Conservation (phyloP, 1,140 invertebrate species). For the Cyclina sinensis region DNA sequence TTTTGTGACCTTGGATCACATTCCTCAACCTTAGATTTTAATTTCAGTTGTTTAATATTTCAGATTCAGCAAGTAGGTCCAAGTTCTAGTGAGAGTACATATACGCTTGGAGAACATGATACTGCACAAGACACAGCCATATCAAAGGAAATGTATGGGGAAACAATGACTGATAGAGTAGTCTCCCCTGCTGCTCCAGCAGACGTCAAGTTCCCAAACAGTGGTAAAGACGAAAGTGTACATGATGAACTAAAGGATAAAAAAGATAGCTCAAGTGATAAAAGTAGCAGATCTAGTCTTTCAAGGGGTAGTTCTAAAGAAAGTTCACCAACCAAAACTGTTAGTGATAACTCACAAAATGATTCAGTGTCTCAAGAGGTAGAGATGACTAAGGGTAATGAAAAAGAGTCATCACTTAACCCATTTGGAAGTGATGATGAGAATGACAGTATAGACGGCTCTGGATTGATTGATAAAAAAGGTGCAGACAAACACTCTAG, state of each 20-base stretch:
- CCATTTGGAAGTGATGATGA: constrained; percentile 97
- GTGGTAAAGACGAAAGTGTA: constrained; percentile 84
- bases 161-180: constrained; percentile 88
- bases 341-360: constrained; percentile 19
- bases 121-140: constrained; percentile 91
- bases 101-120: constrained; percentile 93
- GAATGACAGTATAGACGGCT: constrained; percentile 86
- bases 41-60: too few relatives aligned
- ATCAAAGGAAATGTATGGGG: constrained; percentile 91
- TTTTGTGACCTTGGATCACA: too few relatives aligned
- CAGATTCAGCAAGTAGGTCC: constrained; percentile 87
- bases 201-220: constrained; percentile 7
- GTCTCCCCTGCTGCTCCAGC: constrained; percentile 78
- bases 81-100: constrained; percentile 91
- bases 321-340: constrained; percentile 8
- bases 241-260: constrained; percentile 14
- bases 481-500: background rate
- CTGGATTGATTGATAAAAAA: constrained; percentile 1
- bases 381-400: background rate
- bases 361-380: background rate
- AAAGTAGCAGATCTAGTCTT: constrained; percentile 53
- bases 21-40: too few relatives aligned
- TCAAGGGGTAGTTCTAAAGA: constrained; percentile 59
- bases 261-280: constrained; percentile 29
- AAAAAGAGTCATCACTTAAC: constrained; percentile 87